phyloP scores from a whole-genome alignment of 2,113 vertebrate genomes.

The Otis tarda region DNA sequence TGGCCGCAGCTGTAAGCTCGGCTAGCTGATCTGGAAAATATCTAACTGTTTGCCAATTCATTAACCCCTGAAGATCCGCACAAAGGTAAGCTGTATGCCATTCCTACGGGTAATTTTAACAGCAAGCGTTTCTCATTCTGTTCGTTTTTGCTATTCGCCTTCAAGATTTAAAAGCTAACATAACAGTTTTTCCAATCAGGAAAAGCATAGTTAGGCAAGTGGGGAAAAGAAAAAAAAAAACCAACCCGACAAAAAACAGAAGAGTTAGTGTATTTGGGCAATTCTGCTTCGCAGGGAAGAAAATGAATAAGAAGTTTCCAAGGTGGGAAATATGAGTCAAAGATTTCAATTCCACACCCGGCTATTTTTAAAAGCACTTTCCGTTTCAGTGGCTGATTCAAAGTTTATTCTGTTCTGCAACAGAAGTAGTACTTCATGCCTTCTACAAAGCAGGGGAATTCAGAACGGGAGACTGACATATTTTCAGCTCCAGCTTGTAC shows the following conservation, averaged over 20 bases:
- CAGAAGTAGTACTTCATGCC: neutral
- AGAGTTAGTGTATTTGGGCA: neutral
- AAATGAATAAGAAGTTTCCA: constrained; percentile 29
- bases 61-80: constrained; percentile 48
- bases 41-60: constrained; percentile 29
- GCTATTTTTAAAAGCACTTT: constrained; percentile 63
- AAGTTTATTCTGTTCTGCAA: neutral
- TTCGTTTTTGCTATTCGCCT: neutral
- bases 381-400: constrained; percentile 2
- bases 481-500: neutral
- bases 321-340: constrained; percentile 65
- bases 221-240: neutral
- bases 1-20: constrained; percentile 34
- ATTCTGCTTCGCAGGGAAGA: neutral
- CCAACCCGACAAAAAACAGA: neutral
- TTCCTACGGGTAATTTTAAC: neutral
- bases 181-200: neutral
- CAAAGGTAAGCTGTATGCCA: neutral
- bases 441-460: neutral
- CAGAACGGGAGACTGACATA: neutral
- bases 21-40: constrained; percentile 62
- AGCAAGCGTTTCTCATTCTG: neutral
- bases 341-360: constrained; percentile 52
- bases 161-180: neutral
- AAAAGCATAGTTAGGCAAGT: neutral